These are phyloP conservation scores for Sitophilus oryzae DNA, from an alignment of 1,140 invertebrate species.

Conservation along the genomic window DNA sequence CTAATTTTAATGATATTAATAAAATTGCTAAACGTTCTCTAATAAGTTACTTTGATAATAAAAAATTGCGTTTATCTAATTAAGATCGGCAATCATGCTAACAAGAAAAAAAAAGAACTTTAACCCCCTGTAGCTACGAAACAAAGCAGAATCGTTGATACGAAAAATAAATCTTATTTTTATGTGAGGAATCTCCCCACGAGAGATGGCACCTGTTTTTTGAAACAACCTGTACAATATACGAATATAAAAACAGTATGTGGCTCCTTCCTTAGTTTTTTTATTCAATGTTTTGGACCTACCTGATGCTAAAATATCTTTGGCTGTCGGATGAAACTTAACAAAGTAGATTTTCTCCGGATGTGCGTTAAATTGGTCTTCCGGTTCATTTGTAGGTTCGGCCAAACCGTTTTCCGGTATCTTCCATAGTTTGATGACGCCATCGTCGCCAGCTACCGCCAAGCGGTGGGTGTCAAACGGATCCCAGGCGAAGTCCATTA, in stretches of 20 bases:
- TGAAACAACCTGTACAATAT: background rate
- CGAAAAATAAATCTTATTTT: too few relatives aligned
- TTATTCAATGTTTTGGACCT: too few relatives aligned
- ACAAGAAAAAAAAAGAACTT: background rate
- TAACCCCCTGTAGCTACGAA: too few relatives aligned
- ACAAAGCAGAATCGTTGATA: too few relatives aligned
- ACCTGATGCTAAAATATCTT: constrained; percentile 74
- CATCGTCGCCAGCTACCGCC: constrained; percentile 85
- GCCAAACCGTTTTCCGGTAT: constrained; percentile 42
- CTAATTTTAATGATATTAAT: too few relatives aligned
- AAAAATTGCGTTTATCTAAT: too few relatives aligned
- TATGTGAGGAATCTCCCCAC: too few relatives aligned
- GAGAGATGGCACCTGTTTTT: too few relatives aligned
- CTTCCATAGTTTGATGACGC: constrained; percentile 80
- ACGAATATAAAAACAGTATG: too few relatives aligned
- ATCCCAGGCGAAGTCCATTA: constrained; percentile 92
- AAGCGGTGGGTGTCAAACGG: constrained; percentile 77
- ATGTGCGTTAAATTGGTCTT: constrained; percentile 60
- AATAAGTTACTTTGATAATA: too few relatives aligned
- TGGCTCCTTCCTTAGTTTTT: too few relatives aligned
- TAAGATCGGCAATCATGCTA: background rate
- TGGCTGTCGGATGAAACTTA: constrained; percentile 83
- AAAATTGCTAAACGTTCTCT: too few relatives aligned
- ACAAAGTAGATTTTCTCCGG: constrained; percentile 88
- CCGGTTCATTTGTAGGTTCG: constrained; percentile 63